A percentile compares a stretch with the other conserved stretches of the same genome.
phyloP scores from a whole-genome alignment of 2,888 invertebrate species.

The Lumbricus terrestris region DNA sequence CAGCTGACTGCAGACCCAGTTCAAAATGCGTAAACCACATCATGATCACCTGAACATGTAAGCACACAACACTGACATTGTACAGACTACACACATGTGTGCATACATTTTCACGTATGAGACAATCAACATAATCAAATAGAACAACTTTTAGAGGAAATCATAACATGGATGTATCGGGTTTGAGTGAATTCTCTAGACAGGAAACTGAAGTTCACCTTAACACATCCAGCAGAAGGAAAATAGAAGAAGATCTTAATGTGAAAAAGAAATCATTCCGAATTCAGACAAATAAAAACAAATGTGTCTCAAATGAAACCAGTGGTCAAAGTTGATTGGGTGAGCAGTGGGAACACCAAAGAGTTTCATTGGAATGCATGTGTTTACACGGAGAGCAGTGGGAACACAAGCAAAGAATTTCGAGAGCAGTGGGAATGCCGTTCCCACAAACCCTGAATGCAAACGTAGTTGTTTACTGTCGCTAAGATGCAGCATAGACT shows the following conservation, averaged over 20 bases:
- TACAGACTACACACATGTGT: not conserved
- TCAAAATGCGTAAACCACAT: constrained; percentile 49
- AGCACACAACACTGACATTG: not conserved
- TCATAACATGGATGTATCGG: not conserved
- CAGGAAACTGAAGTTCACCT: not conserved
- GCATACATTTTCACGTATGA: no score
- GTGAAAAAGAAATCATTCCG: not conserved
- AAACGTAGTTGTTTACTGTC: not conserved
- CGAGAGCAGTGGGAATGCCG: no score
- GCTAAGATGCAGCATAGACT: not conserved
- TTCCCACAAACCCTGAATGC: no score
- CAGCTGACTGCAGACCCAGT: constrained; percentile 43
- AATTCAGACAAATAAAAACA: not conserved
- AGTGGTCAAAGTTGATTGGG: no score
- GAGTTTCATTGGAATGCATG: no score
- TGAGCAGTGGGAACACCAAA: no score
- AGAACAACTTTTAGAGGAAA: not conserved
- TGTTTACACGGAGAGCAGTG: no score
- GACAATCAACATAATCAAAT: not conserved
- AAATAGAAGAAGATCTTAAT: not conserved
- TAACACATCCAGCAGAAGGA: not conserved
- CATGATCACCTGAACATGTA: constrained; percentile 45
- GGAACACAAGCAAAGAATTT: no score
- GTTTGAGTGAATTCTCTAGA: not conserved
- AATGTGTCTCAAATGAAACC: no score